These are phyloP conservation scores for Ianthella basta DNA, from an alignment of 37 sponge, comb jelly and placozoan genomes.

Conservation along the genomic window DNA sequence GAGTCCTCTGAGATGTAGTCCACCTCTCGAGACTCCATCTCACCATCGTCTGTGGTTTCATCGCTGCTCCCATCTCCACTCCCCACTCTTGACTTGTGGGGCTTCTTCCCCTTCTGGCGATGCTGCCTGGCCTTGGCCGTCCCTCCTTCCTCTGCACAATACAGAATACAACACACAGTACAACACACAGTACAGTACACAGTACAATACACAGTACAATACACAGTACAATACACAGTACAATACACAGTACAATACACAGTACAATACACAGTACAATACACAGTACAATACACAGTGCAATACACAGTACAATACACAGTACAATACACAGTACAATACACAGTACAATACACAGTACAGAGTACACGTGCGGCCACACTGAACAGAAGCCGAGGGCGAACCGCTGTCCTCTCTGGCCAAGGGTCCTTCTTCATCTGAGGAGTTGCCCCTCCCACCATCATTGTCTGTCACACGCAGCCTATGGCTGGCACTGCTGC, in stretches of 20 bases:
- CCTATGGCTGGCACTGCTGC: background rate
- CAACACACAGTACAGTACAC: too few species aligned
- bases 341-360: background rate
- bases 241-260: too few species aligned
- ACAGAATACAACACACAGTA: too few species aligned
- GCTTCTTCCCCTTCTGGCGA: constrained; percentile 42
- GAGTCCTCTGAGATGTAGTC: constrained; percentile 85
- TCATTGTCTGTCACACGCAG: background rate
- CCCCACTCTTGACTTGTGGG: constrained; percentile 3
- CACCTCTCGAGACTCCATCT: constrained; percentile 81
- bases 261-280: background rate
- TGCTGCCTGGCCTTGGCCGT: background rate
- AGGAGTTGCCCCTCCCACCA: too few species aligned
- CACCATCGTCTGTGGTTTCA: constrained; percentile 83
- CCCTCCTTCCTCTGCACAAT: background rate
- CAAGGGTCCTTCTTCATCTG: too few species aligned
- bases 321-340: background rate
- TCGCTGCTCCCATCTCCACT: constrained; percentile 56
- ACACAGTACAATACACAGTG: background rate
- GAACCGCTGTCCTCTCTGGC: too few species aligned
- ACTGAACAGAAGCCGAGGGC: too few species aligned
- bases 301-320: background rate
- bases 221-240: background rate
- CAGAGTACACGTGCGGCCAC: too few species aligned
- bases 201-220: background rate